Evolutionary conservation across 2,113 vertebrate genomes (phyloP), one percentile per base, ranked within the genome.

Genomic region (Rhodinocichla rosea): DNA sequence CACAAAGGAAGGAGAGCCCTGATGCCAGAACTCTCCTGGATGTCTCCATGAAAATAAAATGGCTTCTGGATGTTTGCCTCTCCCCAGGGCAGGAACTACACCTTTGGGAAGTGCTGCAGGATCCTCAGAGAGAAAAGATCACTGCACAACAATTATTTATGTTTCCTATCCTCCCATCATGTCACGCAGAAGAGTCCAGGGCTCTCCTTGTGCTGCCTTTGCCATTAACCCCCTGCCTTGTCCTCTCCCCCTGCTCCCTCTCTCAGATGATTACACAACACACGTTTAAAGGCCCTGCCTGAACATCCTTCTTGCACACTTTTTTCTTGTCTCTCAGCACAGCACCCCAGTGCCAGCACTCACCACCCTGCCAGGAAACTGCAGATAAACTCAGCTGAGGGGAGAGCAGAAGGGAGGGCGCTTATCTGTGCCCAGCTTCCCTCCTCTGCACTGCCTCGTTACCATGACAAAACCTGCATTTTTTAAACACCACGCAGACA

Each of bases 381-480:
- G 93, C 92, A 95, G 96, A 95, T 96, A 91, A 97, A 71, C 64
- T 82, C 85, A 2, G 91, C 83, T 70, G 49, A 23, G 74, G 32
- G 64, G 40, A 83, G 47, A 95, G 93, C 87, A 69, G 87, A 20
- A 76, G 80, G 79, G 75, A 90, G 83, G 68, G 81, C 52, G 30
- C 81, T 89, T 94, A 89, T 93, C 95, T 92, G 77, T 17, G 67
- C 96, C 45, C 3, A 0, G 83, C 88, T 95, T 39, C 94, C 95
- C 94, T 94, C 90, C 94, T 77, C 95, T 83, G 83, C 90, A 21
- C 57, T 91, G 91, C 86, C 94, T 65, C 13, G 95, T 97, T 95
- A 69, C 96, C 95, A 96, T 97, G 96, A 78, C 95, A 95, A 94
- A 94, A 52, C 45, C 79, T 88, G 93, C 70, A 14, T 19, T 87